Percentiles rank a stretch among this genome's conserved stretches.
Conservation (phyloP, 1,140 invertebrate genomes). For the Ostrea edulis region DNA sequence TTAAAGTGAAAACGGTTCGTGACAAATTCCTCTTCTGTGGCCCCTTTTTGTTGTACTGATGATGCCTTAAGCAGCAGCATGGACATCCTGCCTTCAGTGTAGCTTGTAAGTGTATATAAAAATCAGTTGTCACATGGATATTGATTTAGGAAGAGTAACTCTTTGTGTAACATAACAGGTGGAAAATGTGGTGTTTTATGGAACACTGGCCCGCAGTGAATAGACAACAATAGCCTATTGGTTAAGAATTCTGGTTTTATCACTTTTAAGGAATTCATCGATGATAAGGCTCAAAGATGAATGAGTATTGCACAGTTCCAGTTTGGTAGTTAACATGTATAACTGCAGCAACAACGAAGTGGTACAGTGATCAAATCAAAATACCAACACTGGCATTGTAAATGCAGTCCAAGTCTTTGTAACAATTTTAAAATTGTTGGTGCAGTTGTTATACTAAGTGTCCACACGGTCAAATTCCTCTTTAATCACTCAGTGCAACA, state of each 20-base stretch:
- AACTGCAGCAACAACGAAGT: not conserved
- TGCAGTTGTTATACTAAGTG: slow-evolving; percentile 5
- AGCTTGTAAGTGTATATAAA: too few relatives aligned
- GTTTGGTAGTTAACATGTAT: not conserved
- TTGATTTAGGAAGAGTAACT: too few relatives aligned
- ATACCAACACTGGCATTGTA: too few relatives aligned
- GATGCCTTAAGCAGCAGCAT: too few relatives aligned
- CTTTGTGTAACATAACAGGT: too few relatives aligned
- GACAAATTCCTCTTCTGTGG: too few relatives aligned
- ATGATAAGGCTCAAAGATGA: not conserved
- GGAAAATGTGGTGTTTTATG: not conserved
- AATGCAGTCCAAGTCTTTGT: too few relatives aligned
- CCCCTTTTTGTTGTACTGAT: too few relatives aligned
- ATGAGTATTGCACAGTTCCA: slow-evolving; percentile 19
- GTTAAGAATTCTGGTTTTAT: not conserved
- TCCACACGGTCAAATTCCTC: not conserved
- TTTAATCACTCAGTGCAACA: slow-evolving; percentile 64
- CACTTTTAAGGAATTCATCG: not conserved
- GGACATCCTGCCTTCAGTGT: too few relatives aligned
- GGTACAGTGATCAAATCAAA: not conserved
- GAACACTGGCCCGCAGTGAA: not conserved
- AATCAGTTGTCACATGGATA: too few relatives aligned
- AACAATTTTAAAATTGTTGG: not conserved
- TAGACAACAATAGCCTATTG: not conserved
- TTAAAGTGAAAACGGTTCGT: too few relatives aligned